A percentile compares a stretch with the other conserved stretches of the same genome.
phyloP scores from a whole-genome alignment of 2,888 invertebrate genomes.

The Cryptophagus acutangulus region DNA sequence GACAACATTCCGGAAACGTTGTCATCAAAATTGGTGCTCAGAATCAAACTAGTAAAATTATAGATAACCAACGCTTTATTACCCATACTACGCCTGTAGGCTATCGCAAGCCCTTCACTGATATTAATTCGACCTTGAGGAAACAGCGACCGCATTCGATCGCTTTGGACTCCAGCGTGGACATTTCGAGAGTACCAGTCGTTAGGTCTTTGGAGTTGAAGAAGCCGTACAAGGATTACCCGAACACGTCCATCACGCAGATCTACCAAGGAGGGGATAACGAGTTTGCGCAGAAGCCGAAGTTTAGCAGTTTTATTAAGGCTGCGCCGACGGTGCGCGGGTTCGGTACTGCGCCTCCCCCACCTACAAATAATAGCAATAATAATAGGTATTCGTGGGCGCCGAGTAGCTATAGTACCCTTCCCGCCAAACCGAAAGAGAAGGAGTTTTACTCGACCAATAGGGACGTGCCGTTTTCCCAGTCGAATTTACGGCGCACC shows the following conservation, averaged over 20 bases:
- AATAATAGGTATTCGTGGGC: conserved; percentile 34
- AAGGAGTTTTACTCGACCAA: conserved; percentile 28
- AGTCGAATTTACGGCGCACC: conserved; percentile 49
- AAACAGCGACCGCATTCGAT: conserved; percentile 40
- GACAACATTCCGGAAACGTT: conserved; percentile 39
- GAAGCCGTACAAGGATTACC: conserved; percentile 43
- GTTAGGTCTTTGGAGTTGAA: conserved; percentile 51
- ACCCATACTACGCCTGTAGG: conserved; percentile 32
- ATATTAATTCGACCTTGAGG: conserved; percentile 34
- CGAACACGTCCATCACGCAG: conserved; percentile 39
- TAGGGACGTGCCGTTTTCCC: conserved; percentile 46
- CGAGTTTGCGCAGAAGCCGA: conserved; percentile 19
- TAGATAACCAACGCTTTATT: conserved; percentile 28
- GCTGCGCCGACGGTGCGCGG: conserved; percentile 43
- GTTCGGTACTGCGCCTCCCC: conserved; percentile 34
- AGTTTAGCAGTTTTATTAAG: conserved; percentile 37
- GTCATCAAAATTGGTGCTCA: conserved; percentile 41
- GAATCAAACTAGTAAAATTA: conserved; percentile 15
- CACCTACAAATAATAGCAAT: conserved; percentile 21
- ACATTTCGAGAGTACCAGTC: conserved; percentile 47
- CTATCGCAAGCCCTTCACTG: conserved; percentile 41
- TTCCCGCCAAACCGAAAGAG: conserved; percentile 32
- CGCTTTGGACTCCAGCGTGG: conserved; percentile 40
- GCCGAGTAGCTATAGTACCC: conserved; percentile 30
- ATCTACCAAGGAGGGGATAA: conserved; percentile 23